Conservation (phyloP, 2,888 invertebrate genomes). For the Eilema depressum region DNA sequence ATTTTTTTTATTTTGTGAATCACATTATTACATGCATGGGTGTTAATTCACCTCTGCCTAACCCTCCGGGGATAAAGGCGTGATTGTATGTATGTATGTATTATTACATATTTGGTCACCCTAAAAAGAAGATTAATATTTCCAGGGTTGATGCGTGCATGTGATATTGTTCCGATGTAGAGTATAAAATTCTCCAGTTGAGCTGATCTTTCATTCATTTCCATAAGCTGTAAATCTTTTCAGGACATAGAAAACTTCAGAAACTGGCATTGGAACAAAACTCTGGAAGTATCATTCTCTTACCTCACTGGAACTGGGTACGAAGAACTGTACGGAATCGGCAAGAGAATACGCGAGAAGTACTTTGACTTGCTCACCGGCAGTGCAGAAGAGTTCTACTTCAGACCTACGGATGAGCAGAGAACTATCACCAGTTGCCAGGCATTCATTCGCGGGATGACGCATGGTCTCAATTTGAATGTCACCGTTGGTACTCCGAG, state of each 20-base stretch:
- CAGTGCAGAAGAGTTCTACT: conserved; percentile 82
- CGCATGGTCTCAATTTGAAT: conserved; percentile 60
- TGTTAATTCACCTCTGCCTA: no score
- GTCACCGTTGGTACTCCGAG: conserved; percentile 61
- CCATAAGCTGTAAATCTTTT: background rate
- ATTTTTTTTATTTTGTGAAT: no score
- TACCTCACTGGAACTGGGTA: conserved; percentile 87
- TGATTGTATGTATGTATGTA: no score
- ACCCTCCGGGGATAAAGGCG: no score
- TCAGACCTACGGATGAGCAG: conserved; percentile 88
- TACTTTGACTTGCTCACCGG: conserved; percentile 78
- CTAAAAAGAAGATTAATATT: no score
- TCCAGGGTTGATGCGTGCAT: no score
- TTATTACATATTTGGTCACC: no score
- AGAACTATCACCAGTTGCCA: conserved; percentile 88
- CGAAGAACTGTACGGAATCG: conserved; percentile 90
- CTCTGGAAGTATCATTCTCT: conserved; percentile 86
- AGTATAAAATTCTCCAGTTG: background rate
- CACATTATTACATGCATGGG: no score
- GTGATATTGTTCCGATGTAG: background rate
- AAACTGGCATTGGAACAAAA: conserved; percentile 89
- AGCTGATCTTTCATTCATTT: background rate
- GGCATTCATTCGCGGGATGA: conserved; percentile 87
- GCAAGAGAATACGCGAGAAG: conserved; percentile 63
- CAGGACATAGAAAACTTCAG: conserved; percentile 89